Percentiles rank a stretch among this genome's conserved stretches.
These are phyloP conservation scores for Neotoxoptera formosana DNA, from an alignment of 1,140 invertebrate genomes.

Conservation along the genomic window DNA sequence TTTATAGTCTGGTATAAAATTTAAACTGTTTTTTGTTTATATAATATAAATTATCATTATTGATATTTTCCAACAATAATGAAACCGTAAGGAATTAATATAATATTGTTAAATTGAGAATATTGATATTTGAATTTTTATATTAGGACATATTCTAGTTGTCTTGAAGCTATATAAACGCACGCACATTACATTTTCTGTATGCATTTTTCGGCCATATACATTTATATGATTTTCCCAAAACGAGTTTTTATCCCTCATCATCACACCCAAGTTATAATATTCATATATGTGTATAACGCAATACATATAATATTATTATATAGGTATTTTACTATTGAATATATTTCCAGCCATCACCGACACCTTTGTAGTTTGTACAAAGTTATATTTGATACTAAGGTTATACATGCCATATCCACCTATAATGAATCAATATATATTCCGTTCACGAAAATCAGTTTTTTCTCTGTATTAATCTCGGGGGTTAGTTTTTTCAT, in stretches of 20 bases:
- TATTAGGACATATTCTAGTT: background rate
- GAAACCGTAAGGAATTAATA: background rate
- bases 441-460: constrained; percentile 7
- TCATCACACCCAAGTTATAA: background rate
- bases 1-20: background rate
- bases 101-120: background rate
- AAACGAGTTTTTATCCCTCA: background rate
- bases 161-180: background rate
- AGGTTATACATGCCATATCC: background rate
- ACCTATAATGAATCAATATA: background rate
- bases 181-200: background rate
- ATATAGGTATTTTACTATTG: background rate
- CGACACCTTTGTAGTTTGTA: background rate
- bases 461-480: background rate
- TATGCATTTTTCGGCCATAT: background rate
- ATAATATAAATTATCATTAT: background rate
- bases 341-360: background rate
- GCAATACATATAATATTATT: background rate
- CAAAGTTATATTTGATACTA: background rate
- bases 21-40: background rate
- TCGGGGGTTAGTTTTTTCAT: background rate
- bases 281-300: background rate
- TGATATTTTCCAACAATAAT: background rate
- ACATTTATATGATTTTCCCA: background rate
- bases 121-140: background rate